Conservation (phyloP, 2,888 invertebrate species). For the Unio pictorum region DNA sequence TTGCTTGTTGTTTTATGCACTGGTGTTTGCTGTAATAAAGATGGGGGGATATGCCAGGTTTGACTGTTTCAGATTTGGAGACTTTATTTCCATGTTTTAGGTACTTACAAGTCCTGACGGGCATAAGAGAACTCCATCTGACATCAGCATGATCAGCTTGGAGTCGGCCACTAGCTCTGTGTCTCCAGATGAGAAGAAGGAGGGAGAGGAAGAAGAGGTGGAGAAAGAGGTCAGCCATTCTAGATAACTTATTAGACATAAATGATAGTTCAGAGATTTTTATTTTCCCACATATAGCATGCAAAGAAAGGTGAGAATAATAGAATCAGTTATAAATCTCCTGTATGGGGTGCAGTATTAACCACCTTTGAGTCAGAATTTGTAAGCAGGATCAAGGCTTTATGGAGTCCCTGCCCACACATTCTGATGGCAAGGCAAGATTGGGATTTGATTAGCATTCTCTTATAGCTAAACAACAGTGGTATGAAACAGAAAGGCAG, state of each 20-base stretch:
- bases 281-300: neutral
- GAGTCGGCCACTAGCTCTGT: slow-evolving; percentile 67
- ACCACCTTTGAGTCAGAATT: too few species aligned
- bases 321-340: too few species aligned
- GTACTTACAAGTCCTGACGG: slow-evolving; percentile 55
- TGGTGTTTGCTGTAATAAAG: slow-evolving; percentile 57
- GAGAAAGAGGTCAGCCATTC: slow-evolving; percentile 38
- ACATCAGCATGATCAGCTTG: slow-evolving; percentile 80
- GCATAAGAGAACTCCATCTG: slow-evolving; percentile 78
- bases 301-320: too few species aligned
- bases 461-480: too few species aligned
- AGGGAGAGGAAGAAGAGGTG: slow-evolving; percentile 34
- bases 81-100: slow-evolving; percentile 17
- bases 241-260: neutral
- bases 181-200: slow-evolving; percentile 50
- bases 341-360: too few species aligned
- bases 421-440: too few species aligned
- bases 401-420: too few species aligned
- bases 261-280: neutral
- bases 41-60: too few species aligned
- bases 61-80: slow-evolving; percentile 19
- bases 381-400: too few species aligned
- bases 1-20: neutral
- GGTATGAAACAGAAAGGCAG: too few species aligned
- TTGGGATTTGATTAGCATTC: too few species aligned